phyloP scores from a whole-genome alignment of 2,113 vertebrate genomes.

The Platycercus adscitus region DNA sequence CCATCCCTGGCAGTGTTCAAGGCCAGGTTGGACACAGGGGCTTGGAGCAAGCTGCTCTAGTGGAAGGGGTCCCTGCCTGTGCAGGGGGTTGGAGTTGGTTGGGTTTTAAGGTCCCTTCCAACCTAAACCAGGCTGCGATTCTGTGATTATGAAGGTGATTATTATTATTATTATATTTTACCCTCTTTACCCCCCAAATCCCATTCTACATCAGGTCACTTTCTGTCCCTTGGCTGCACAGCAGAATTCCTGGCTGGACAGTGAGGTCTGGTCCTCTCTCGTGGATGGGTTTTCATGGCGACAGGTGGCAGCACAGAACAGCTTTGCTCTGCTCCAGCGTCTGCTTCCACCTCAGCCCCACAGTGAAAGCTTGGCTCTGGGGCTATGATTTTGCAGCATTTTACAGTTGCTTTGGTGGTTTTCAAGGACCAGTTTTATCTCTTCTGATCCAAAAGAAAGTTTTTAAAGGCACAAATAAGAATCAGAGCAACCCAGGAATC shows the following conservation, averaged over 20 bases:
- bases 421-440: neutral
- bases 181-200: neutral
- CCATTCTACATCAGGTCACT: neutral
- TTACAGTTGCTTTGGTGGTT: neutral
- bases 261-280: neutral
- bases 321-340: neutral
- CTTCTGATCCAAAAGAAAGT: neutral
- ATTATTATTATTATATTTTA: neutral
- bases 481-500: neutral
- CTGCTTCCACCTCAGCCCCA: neutral
- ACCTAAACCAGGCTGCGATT: neutral
- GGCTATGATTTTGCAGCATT: neutral
- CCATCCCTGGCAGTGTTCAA: too few species aligned
- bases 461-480: neutral
- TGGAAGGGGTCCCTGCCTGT: rapidly evolving
- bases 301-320: slow-evolving; percentile 48
- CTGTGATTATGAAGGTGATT: neutral
- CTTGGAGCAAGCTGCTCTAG: neutral
- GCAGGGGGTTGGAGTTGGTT: neutral
- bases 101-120: neutral
- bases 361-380: neutral
- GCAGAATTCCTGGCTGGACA: neutral
- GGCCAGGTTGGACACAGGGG: too few species aligned
- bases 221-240: neutral
- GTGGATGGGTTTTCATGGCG: neutral